Evolutionary conservation across 2,797 vertebrate genomes (phyloP), one percentile per base, ranked within the genome.

Genomic region (Gymnoscopelus braueri): DNA sequence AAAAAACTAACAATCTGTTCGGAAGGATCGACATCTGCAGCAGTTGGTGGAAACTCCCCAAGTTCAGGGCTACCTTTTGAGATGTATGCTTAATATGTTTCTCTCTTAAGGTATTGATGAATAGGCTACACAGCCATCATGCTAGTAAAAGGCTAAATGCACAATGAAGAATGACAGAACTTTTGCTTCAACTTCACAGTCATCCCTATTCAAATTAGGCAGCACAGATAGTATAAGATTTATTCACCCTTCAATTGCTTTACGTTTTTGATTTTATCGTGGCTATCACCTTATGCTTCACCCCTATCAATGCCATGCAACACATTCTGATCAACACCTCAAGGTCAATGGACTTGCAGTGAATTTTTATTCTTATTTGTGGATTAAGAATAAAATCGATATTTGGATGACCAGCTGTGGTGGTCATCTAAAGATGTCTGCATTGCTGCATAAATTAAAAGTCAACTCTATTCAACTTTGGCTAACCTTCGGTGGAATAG

Each of bases 281-380:
- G 19, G 63, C 70, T 72, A 69, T 49, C 68, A 39, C 70, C 67
- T 75, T 65, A 44, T 78, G n/a, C 59, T 65, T 59, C 29, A 71
- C 48, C 49, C 35, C 65, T 47, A 12, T 24, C 35, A 60, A n/a
- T 65, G 47, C 61, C n/a, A 19, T 62, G 24, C 32, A 32, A 44
- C 39, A 10, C 39, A 5, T 35, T 6, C 8, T 10, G 9, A 44
- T 44, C 7, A 44, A 44, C 7, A 44, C 39, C 39, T 44, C 39
- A 1, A 44, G 9, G 39, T 44, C 39, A 44, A 44, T 9, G 39
- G 9, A 7, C 32, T 35, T 35, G 32, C 32, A 35, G 32, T 35
- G 32, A 6, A 35, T 44, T 44, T 44, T 44, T 44, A 39, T 39
- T 39, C 35, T 35, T 35, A 39, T 39, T 39, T 39, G 39, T 44